These are phyloP conservation scores for Cryptocheilus praepositus DNA, from an alignment of 2,888 invertebrate genomes.

Conservation along the genomic window DNA sequence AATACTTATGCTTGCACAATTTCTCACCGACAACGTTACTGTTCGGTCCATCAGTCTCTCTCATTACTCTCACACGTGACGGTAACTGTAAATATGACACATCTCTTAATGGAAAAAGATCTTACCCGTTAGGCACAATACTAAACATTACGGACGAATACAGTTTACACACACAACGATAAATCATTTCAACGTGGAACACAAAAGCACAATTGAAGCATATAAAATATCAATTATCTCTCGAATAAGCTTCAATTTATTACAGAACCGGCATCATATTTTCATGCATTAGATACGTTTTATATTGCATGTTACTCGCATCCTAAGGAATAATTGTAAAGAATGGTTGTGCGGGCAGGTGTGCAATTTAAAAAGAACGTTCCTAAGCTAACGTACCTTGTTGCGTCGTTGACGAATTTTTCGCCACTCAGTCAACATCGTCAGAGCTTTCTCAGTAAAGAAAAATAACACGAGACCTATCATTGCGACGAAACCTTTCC, in stretches of 20 bases:
- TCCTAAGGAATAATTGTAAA: too few species aligned
- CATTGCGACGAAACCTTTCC: constrained; percentile 90
- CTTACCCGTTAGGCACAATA: too few species aligned
- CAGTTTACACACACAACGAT: too few species aligned
- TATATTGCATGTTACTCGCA: too few species aligned
- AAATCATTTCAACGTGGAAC: too few species aligned
- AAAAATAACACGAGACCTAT: constrained; percentile 92
- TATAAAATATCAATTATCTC: too few species aligned
- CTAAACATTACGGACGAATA: not conserved
- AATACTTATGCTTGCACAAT: constrained; percentile 91
- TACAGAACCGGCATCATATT: too few species aligned
- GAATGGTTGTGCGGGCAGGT: too few species aligned
- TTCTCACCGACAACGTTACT: constrained; percentile 78
- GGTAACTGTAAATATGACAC: constrained; percentile 76
- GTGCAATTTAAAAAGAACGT: too few species aligned
- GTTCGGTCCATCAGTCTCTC: constrained; percentile 79
- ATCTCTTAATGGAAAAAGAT: not conserved
- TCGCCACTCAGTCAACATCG: constrained; percentile 87
- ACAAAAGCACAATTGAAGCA: too few species aligned
- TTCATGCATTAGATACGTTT: too few species aligned
- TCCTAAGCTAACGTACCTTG: constrained; percentile 75
- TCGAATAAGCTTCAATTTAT: too few species aligned
- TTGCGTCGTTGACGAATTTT: constrained; percentile 84
- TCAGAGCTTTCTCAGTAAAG: constrained; percentile 88
- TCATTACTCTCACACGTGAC: constrained; percentile 83